Evolutionary conservation across 2,797 vertebrate species (phyloP).

Genomic region (Gambusia yucatana): DNA sequence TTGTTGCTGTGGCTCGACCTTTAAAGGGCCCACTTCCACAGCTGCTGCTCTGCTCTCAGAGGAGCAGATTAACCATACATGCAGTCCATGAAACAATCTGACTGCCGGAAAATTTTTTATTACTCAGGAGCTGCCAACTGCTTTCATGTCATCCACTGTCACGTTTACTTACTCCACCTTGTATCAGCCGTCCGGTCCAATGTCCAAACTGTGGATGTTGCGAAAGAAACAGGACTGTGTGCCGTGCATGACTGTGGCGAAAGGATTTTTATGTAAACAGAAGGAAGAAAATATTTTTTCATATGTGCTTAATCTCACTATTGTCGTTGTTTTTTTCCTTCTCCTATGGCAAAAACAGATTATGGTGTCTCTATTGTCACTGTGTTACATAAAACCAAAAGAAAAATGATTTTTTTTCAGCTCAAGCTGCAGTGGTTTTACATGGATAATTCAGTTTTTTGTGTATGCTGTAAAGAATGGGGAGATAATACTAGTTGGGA

Average conservation of each 20-base stretch:
- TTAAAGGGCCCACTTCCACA: constrained; percentile 61
- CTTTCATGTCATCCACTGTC: constrained; percentile 40
- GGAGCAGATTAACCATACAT: constrained; percentile 31
- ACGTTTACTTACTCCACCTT: constrained; percentile 40
- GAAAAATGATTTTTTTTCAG: background rate
- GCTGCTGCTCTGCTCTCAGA: constrained; percentile 20
- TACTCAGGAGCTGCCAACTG: constrained; percentile 51
- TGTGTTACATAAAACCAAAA: background rate
- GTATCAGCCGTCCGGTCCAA: constrained; percentile 51
- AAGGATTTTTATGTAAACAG: constrained; percentile 29
- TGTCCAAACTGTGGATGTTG: constrained; percentile 32
- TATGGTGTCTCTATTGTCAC: background rate
- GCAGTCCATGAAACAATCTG: constrained; percentile 38
- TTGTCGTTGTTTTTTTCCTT: background rate
- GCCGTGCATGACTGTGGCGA: constrained; percentile 11
- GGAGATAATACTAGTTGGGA: background rate
- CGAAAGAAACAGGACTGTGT: constrained; percentile 24
- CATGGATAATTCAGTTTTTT: background rate
- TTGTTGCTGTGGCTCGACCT: constrained; percentile 47
- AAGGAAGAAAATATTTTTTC: constrained; percentile 13
- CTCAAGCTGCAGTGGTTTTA: background rate
- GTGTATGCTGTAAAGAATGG: background rate
- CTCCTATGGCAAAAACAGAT: background rate
- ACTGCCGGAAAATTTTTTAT: constrained; percentile 16
- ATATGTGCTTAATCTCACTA: background rate